Base-by-base conservation (phyloP, 2,113 vertebrate genomes). In the Engraulis encrasicolus region DNA sequence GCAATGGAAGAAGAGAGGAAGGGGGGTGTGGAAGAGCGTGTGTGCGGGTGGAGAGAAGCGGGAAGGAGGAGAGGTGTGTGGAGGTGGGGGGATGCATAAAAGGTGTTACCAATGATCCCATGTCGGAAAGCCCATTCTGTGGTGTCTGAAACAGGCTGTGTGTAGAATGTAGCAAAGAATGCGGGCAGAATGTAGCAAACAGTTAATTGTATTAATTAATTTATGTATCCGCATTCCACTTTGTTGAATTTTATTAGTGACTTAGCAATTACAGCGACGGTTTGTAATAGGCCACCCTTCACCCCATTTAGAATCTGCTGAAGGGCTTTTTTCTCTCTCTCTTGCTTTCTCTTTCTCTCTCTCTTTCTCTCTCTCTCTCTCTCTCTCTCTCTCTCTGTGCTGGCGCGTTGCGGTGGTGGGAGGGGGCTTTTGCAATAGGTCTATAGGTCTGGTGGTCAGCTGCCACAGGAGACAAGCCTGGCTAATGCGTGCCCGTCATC, bases 71-170 rank as follows among this genome's bases (percentile, higher is more conserved):
- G n/a, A n/a, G n/a, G n/a, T 3, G 40, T 45, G 40, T 45, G 40
- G 31, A 74, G 66, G 66, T 74, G 66, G 27, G 27, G n/a, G 66
- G 34, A 74, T 74, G 83, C 79, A 50, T 89, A 86, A 87, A 87
- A 85, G 87, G 87, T 89, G 82, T 82, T 85, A 52, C 87, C 78
- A 85, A 48, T 83, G 52, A 83, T 81, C 82, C 80, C 77, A 52
- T 78, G 12, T 82, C 82, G 58, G 45, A 61, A 85, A 81, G 34
- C 31, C 66, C 15, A 74, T 31, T 34, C 27, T 34, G 11, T 31
- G 31, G 20, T 9, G 20, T 23, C n/a, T 15, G 27, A 74, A 1
- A 14, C 66, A 15, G 31, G 66, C 12, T 74, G 31, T 34, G 31
- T 34, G 66, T 34, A 34, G 6, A 9, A 3, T 45, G 40, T n/a